Conservation (phyloP, 2,888 invertebrate genomes). For the Peribatodes rhomboidaria region DNA sequence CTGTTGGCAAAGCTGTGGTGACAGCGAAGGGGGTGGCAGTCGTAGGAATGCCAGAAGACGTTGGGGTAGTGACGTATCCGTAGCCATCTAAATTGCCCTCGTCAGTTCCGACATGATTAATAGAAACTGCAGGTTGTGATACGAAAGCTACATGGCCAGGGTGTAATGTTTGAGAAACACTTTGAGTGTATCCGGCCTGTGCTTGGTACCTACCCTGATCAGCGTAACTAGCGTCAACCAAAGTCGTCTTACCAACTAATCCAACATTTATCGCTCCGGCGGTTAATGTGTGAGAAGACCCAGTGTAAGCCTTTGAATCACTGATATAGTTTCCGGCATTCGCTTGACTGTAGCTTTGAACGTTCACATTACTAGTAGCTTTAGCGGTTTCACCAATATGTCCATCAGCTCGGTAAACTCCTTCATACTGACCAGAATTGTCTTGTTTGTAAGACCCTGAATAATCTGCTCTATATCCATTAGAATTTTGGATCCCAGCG, state of each 20-base stretch:
- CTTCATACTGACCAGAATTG: constrained; percentile 67
- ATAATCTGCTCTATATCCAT: constrained; percentile 51
- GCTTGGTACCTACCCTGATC: constrained; percentile 63
- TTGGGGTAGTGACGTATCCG: constrained; percentile 73
- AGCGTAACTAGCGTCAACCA: constrained; percentile 71
- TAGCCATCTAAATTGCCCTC: constrained; percentile 72
- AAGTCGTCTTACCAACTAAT: constrained; percentile 80
- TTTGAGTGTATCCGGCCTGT: constrained; percentile 54
- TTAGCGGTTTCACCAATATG: constrained; percentile 60
- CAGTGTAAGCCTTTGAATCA: constrained; percentile 68
- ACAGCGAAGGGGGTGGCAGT: constrained; percentile 76
- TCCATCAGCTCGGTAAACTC: constrained; percentile 68
- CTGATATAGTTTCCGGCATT: constrained; percentile 71
- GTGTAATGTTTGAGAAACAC: constrained; percentile 57
- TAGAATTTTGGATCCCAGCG: constrained; percentile 19
- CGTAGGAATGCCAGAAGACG: constrained; percentile 77
- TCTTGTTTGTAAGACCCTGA: constrained; percentile 64
- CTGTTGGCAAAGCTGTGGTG: constrained; percentile 69
- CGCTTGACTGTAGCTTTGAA: constrained; percentile 61
- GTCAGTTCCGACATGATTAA: constrained; percentile 75
- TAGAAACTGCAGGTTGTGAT: constrained; percentile 73
- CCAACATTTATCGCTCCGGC: constrained; percentile 82
- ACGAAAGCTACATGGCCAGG: constrained; percentile 66
- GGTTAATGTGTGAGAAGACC: constrained; percentile 75
- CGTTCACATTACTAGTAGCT: constrained; percentile 34